Base-by-base conservation (phyloP, 2,888 invertebrate genomes). In the Beris morrisii region DNA sequence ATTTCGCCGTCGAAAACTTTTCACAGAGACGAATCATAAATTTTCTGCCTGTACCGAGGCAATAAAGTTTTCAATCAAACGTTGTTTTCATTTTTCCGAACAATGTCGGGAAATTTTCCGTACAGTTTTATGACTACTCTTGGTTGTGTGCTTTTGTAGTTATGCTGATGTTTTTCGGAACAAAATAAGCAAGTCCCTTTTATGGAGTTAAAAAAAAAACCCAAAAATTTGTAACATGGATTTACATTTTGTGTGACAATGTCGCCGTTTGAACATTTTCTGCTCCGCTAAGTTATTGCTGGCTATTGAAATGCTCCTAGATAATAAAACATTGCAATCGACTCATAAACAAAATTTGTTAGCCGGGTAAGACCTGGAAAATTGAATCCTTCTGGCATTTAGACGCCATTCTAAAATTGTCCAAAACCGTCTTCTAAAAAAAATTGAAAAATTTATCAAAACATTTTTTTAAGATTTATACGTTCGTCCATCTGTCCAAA, bases 41-140 rank as follows among this genome's bases (percentile, higher is more conserved):
- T 54, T 32, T 54, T 32, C 32, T 11, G n/a, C 11, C 4, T 12
- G 54, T 6, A 32, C 28, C 32, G n/a, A 12, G n/a, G 15, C 54
- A 30, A n/a, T 43, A 56, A 56, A 56, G 13, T 56, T 56, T 43
- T 56, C 43, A 38, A 56, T 43, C 43, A 43, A 56, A 56, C 43
- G 22, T 56, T 56, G 43, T 56, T 56, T 56, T 15, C 56, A 13
- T 13, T 56, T 56, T 38, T 38, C 38, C 56, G 15, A 11, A 56
- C 56, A 56, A 56, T 43, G 56, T 56, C n/a, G 4, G 13, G 13
- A 56, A 13, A 43, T 12, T 43, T 56, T 56, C 22, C 13, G 54
- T 31, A 11, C 15, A 31, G 43, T 56, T 56, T 56, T 56, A 56
- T 56, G 38, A 15, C 32, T n/a, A 31, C n/a, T 55, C 31, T 12